Conservation (phyloP, 2,113 vertebrate species). For the Ivindomyrus marchei region DNA sequence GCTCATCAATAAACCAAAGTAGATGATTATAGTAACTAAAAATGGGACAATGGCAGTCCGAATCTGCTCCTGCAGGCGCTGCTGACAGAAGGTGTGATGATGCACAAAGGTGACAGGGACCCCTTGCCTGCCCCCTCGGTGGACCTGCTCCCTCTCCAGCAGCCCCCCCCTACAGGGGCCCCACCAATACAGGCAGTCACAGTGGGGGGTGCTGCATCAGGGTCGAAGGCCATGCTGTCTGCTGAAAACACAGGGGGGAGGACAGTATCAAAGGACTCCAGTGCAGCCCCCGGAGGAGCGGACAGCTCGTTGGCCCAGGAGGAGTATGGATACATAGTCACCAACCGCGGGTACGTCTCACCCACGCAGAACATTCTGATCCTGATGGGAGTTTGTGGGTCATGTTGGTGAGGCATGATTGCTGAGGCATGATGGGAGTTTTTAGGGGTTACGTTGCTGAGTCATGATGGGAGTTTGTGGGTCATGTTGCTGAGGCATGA, state of each 20-base stretch:
- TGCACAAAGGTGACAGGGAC: background rate
- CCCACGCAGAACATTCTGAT: background rate
- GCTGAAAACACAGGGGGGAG: conserved; percentile 19
- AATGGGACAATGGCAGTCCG: background rate
- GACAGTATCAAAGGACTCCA: conserved; percentile 15
- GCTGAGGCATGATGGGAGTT: background rate
- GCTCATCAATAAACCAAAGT: background rate
- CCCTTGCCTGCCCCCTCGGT: background rate
- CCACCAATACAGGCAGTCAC: conserved; percentile 3
- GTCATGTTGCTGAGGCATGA: background rate
- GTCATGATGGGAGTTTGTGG: background rate
- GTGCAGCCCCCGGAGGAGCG: background rate
- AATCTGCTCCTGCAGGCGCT: background rate
- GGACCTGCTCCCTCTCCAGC: background rate
- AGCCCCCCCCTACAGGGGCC: background rate
- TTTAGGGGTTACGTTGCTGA: background rate
- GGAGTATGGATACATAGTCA: conserved; percentile 79
- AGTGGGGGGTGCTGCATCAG: conserved; percentile 21
- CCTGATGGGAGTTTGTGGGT: background rate
- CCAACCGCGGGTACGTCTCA: conserved; percentile 72
- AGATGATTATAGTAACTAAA: background rate
- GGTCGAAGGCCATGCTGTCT: conserved; percentile 5
- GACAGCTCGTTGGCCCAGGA: conserved; percentile 31
- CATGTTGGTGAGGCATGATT: background rate
- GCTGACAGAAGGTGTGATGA: conserved; percentile 21